Base-by-base conservation (phyloP, 2,113 vertebrate genomes). In the Maylandia zebra region DNA sequence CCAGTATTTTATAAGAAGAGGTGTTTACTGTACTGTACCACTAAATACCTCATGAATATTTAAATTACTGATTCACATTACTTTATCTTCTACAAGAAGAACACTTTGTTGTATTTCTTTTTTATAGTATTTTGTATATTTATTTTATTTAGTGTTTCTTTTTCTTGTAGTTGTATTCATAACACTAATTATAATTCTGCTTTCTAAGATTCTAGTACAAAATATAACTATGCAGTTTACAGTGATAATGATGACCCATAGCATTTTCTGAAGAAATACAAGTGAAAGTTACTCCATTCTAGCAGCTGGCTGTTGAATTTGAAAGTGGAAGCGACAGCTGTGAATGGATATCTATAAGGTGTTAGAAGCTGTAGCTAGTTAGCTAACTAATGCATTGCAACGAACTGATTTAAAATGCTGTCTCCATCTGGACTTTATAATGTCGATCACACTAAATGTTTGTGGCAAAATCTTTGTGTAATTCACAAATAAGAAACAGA, bases 31-130 rank as follows among this genome's bases (percentile, higher is more conserved):
- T 41, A 66, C 66, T 17, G 12, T 74, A 36, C 17, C 56, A 57
- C 53, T 84, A 78, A 22, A 78, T 45, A 32, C 3, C 50, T 81
- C 83, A 76, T 92, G 43, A 90, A 91, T 90, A 91, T 88, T 92
- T 90, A 5, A 91, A 50, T 27, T 16, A 55, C 56, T 36, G 34
- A 74, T 84, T 56, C 17, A 10, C 8, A 0, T 50, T 2, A n/a
- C 10, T 81, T 85, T 5, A 57, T 83, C 50, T 71, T 81, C 10
- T 71, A 13, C 53, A 59, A 76, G 43, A 64, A 38, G 10, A 55
- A 76, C 3, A 4, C 71, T 32, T 48, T 19, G 16, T 32, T 76
- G 7, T 19, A 8, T n/a, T 66, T 34, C 8, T 3, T 66, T 64
- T 69, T 83, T 84, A 32, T 19, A 17, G 14, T 22, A 38, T 32